Evolutionary conservation across 2,797 vertebrate species (phyloP).

Genomic region (Squalus acanthias): DNA sequence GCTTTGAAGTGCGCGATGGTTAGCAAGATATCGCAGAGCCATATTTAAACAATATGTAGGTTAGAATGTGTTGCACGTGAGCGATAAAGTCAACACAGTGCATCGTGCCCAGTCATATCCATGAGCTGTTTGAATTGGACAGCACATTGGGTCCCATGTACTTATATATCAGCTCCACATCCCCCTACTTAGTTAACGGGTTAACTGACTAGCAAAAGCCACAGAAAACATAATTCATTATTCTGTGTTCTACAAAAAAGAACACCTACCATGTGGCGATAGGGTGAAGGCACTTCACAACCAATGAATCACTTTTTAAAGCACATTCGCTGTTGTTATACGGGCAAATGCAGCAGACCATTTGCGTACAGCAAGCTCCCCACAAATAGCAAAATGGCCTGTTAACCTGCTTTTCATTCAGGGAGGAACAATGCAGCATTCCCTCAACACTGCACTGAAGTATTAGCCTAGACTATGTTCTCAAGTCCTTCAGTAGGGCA

Average conservation of each 20-base stretch:
- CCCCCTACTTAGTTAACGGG: not conserved
- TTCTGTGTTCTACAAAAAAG: no score
- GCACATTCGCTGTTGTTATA: not conserved
- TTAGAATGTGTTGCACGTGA: not conserved
- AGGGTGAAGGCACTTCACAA: not conserved
- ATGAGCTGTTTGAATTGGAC: not conserved
- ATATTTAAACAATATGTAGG: constrained; percentile 3
- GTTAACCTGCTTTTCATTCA: not conserved
- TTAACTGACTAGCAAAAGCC: not conserved
- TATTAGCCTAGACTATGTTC: not conserved
- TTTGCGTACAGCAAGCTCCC: not conserved
- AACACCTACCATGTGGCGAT: not conserved
- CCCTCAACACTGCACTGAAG: not conserved
- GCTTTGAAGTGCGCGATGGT: not conserved
- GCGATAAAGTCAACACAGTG: not conserved
- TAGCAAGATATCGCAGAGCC: not conserved
- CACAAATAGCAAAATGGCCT: not conserved
- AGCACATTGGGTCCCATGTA: not conserved
- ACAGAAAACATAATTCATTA: not conserved
- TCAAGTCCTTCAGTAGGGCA: not conserved
- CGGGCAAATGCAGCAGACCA: not conserved
- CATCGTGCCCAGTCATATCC: not conserved
- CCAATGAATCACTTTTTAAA: not conserved
- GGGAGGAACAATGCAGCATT: not conserved
- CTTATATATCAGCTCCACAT: not conserved